Base-by-base conservation (phyloP, 2,797 vertebrate species). In the Galagoides demidoff region DNA sequence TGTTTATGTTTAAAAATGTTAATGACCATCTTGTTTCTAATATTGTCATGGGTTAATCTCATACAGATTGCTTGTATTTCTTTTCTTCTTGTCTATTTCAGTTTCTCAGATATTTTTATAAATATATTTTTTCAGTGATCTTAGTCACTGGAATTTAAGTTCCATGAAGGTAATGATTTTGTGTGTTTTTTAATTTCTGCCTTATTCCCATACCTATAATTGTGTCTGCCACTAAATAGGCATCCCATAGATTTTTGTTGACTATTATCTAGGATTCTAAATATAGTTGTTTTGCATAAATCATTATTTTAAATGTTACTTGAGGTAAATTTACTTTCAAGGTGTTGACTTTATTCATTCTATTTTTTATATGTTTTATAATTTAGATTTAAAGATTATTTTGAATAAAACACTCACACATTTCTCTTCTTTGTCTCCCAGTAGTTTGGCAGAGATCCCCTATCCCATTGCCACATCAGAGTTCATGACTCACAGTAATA, bases 261-360 rank as follows among this genome's bases (percentile, higher is more conserved):
- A 92, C n/a, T 86, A 73, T n/a, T 7, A 82, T 73, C 73, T 88
- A 95, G 19, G 9, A 96, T 71, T 77, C 27, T 64, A 90, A 87
- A 39, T 77, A 81, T 13, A 90, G 12, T 83, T 83, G 88, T 37
- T 63, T 86, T 85, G 0, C 11, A n/a, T 10, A 92, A 91, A 14
- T 1, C 7, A 82, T 37, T 37, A 59, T 92, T 94, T 90, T 78
- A 27, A 87, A 86, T 55, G 14, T 52, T 20, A 59, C 6, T 5
- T 71, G 7, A 55, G 49, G 20, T 71, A 71, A 85, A 85, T 78
- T 70, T 22, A 94, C 20, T 83, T 79, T 2, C 7, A 78, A 89
- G 63, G 55, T 82, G 17, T 39, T 89, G 12, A 66, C 70, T 85
- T 90, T 95, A 7, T 68, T 86, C 52, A 17, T 59, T 89, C 19